Evolutionary conservation across 2,797 vertebrate genomes (phyloP).

Genomic region (Manis crassicaudata): DNA sequence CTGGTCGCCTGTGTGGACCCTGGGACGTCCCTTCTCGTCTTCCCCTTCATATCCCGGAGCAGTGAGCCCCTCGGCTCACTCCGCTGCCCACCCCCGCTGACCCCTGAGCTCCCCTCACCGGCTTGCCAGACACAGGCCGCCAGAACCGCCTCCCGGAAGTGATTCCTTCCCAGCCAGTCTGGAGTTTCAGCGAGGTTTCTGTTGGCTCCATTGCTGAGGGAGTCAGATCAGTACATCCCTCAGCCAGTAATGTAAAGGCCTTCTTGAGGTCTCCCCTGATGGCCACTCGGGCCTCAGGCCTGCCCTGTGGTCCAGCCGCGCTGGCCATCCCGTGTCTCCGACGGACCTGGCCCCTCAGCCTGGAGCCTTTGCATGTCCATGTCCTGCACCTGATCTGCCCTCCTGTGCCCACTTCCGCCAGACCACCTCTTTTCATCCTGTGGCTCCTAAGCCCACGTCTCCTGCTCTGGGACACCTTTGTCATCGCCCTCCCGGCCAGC

Average conservation of each 20-base stretch:
- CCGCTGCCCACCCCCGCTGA: background rate
- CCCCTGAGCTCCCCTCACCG: background rate
- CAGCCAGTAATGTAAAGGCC: background rate
- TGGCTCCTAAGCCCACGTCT: background rate
- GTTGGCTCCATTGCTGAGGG: too few species aligned
- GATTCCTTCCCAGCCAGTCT: too few species aligned
- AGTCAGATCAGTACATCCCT: background rate
- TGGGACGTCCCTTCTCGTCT: background rate
- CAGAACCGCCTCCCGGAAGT: too few species aligned
- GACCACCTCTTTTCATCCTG: background rate
- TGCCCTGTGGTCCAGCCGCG: background rate
- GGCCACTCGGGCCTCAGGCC: background rate
- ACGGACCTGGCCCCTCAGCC: background rate
- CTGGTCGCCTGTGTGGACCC: too few species aligned
- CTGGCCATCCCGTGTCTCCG: background rate
- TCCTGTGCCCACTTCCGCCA: background rate
- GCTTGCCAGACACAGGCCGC: background rate
- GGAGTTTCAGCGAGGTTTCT: too few species aligned
- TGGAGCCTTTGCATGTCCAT: rapidly evolving
- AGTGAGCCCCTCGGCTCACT: background rate
- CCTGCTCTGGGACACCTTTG: background rate
- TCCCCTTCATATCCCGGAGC: background rate
- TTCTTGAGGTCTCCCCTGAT: too few species aligned
- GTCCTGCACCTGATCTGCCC: background rate
- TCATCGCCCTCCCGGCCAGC: background rate